phyloP scores from a whole-genome alignment of 2,888 invertebrate species.

The Cryptus armator region DNA sequence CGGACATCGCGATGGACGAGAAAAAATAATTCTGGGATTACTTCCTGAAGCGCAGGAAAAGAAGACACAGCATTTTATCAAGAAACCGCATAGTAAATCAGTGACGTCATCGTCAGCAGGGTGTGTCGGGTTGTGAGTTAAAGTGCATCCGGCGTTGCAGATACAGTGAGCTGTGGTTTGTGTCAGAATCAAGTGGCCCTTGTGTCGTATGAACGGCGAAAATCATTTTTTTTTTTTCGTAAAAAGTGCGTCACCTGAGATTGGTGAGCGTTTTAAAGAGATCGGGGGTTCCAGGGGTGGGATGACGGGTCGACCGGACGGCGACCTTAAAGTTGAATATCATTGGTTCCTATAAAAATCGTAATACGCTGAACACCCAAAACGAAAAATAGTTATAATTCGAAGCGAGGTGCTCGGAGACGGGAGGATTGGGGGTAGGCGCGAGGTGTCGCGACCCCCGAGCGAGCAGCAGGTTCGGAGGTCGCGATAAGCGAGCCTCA shows the following conservation, averaged over 20 bases:
- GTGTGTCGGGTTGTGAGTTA: constrained; percentile 43
- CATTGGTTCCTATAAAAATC: neutral
- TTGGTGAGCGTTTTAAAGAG: neutral
- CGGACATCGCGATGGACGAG: constrained; percentile 25
- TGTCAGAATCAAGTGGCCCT: constrained; percentile 1
- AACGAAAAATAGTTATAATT: constrained; percentile 20
- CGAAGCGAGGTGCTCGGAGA: constrained; percentile 61
- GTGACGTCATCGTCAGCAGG: constrained; percentile 39
- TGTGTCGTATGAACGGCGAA: constrained; percentile 27
- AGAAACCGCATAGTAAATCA: constrained; percentile 16
- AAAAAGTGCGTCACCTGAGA: neutral
- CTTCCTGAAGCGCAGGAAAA: neutral
- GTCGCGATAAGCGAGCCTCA: constrained; percentile 74
- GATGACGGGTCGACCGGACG: constrained; percentile 70
- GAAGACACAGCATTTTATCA: constrained; percentile 3
- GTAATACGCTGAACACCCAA: neutral
- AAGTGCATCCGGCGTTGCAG: constrained; percentile 50
- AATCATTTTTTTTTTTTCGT: constrained; percentile 40
- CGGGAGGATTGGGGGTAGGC: constrained; percentile 65
- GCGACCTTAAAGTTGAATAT: neutral
- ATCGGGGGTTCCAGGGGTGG: constrained; percentile 2
- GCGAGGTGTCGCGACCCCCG: constrained; percentile 75
- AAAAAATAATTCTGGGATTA: neutral
- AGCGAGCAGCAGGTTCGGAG: constrained; percentile 73
- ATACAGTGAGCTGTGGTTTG: constrained; percentile 25